Percentiles rank a stretch among this genome's conserved stretches.
These are phyloP conservation scores for Cordilura impudica DNA, from an alignment of 2,888 invertebrate genomes.

Conservation along the genomic window DNA sequence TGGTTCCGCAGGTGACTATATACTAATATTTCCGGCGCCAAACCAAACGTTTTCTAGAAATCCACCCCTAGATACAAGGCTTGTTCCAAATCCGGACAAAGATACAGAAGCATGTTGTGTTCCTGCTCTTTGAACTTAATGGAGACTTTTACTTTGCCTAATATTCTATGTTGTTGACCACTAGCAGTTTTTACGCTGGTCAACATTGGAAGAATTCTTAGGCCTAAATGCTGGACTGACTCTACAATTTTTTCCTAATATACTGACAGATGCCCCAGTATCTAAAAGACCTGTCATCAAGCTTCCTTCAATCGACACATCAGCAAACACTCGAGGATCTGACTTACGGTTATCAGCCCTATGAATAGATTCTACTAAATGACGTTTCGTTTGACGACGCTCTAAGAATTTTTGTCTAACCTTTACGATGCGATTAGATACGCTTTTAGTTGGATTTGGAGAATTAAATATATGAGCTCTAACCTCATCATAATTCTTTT, in stretches of 20 bases:
- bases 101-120: not conserved
- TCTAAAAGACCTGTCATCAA: not conserved
- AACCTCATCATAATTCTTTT: not conserved
- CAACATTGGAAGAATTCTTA: too few species aligned
- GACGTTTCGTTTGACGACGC: not conserved
- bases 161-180: not conserved
- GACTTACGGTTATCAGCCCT: not conserved
- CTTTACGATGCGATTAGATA: not conserved
- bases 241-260: constrained; percentile 27
- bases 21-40: too few species aligned
- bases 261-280: constrained; percentile 7
- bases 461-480: not conserved
- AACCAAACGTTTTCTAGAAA: too few species aligned
- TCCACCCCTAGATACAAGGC: too few species aligned
- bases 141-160: constrained; percentile 24
- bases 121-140: constrained; percentile 9
- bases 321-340: too few species aligned
- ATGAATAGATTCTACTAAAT: not conserved
- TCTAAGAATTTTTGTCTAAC: not conserved
- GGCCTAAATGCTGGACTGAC: not conserved
- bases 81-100: constrained; percentile 32
- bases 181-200: constrained; percentile 12
- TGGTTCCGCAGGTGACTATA: too few species aligned
- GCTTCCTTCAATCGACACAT: too few species aligned
- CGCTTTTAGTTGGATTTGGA: not conserved